phyloP scores from a whole-genome alignment of 2,888 invertebrate species.

The Temnothorax rugatulus region DNA sequence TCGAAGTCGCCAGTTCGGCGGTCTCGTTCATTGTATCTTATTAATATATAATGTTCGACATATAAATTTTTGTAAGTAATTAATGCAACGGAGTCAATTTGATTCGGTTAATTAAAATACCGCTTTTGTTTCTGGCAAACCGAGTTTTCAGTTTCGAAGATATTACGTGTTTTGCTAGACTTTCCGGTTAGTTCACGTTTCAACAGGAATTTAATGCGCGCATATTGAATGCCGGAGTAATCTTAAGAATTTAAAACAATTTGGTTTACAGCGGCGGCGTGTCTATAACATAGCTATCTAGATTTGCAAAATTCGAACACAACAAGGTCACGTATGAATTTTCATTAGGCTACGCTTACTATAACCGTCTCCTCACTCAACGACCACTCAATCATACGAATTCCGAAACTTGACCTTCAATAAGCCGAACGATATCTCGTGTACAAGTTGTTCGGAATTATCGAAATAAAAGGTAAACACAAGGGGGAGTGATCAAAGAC shows the following conservation, averaged over 20 bases:
- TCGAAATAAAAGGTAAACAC: constrained; percentile 24
- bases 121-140: background rate
- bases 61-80: background rate
- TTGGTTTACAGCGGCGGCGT: background rate
- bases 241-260: background rate
- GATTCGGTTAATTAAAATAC: background rate
- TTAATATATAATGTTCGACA: background rate
- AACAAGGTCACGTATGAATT: background rate
- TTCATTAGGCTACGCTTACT: background rate
- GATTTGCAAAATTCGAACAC: background rate
- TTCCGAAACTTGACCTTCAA: constrained; percentile 41
- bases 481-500: background rate
- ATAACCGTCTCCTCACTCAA: background rate
- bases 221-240: background rate
- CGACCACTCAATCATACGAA: constrained; percentile 6
- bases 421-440: background rate
- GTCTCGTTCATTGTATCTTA: background rate
- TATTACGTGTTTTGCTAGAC: background rate
- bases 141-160: background rate
- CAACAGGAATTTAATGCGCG: background rate
- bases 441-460: background rate
- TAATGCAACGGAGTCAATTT: background rate
- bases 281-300: too few species aligned
- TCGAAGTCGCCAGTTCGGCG: background rate
- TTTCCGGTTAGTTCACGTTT: background rate